Evolutionary conservation across 2,888 invertebrate genomes (phyloP).

Genomic region (Xiphydria camelus): DNA sequence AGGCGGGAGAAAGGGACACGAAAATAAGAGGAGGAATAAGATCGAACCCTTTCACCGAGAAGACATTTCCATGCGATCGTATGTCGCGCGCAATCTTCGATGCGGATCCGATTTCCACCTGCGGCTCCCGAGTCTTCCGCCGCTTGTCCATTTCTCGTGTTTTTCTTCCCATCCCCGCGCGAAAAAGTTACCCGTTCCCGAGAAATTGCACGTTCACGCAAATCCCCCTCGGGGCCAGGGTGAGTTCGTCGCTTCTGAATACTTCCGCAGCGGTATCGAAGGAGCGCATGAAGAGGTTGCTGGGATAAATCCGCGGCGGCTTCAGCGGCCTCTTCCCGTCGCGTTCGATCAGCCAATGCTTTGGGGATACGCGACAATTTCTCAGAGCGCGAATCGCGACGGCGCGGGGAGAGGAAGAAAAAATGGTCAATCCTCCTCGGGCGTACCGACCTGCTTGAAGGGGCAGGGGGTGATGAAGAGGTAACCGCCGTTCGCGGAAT

Average conservation of each 20-base stretch:
- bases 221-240: conserved; percentile 22
- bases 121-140: background rate
- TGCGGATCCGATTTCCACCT: background rate
- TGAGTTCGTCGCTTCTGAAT: conserved; percentile 24
- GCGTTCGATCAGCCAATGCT: conserved; percentile 28
- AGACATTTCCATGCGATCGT: too few relatives aligned
- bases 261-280: conserved; percentile 24
- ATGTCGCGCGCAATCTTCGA: too few relatives aligned
- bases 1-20: too few relatives aligned
- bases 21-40: too few relatives aligned
- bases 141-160: background rate
- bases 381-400: too few relatives aligned
- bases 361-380: background rate
- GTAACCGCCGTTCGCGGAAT: conserved; percentile 22
- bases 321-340: conserved; percentile 16
- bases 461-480: conserved; percentile 27
- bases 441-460: conserved; percentile 22
- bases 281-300: conserved; percentile 20
- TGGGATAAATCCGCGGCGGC: conserved; percentile 19
- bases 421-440: background rate
- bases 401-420: too few relatives aligned
- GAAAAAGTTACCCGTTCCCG: conserved; percentile 25
- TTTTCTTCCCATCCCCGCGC: too few relatives aligned
- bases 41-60: too few relatives aligned
- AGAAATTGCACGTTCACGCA: conserved; percentile 35